These are phyloP conservation scores for Torymus tubicola DNA, from an alignment of 2,888 invertebrate species.

Conservation along the genomic window DNA sequence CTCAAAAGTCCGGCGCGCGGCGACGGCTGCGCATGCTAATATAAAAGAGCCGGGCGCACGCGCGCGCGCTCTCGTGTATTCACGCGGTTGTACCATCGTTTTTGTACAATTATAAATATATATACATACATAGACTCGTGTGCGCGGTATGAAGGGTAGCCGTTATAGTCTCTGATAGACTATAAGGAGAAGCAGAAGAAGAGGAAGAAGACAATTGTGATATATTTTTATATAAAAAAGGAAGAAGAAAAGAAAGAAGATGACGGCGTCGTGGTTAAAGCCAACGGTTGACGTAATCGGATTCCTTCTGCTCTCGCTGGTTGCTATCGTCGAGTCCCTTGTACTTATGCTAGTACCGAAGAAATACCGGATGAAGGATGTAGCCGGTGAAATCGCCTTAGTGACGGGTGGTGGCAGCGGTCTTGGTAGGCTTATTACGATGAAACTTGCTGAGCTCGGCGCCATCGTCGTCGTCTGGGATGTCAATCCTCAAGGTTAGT, in stretches of 20 bases:
- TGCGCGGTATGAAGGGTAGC: too few species aligned
- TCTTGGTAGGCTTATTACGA: slow-evolving; percentile 86
- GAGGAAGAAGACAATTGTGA: too few species aligned
- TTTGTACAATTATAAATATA: too few species aligned
- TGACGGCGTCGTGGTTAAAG: slow-evolving; percentile 77
- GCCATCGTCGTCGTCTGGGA: slow-evolving; percentile 93
- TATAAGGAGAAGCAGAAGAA: too few species aligned
- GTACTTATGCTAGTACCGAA: slow-evolving; percentile 78
- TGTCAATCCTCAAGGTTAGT: slow-evolving; percentile 87
- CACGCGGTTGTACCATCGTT: too few species aligned
- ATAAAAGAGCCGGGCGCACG: too few species aligned
- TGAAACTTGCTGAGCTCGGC: slow-evolving; percentile 86
- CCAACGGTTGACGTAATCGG: slow-evolving; percentile 79
- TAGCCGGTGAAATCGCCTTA: slow-evolving; percentile 87
- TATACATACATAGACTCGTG: too few species aligned
- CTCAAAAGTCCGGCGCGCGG: too few species aligned
- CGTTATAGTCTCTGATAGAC: too few species aligned
- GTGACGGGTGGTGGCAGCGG: slow-evolving; percentile 95
- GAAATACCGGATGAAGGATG: slow-evolving; percentile 82
- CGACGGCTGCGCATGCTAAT: too few species aligned
- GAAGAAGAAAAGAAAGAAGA: not conserved
- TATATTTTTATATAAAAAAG: too few species aligned
- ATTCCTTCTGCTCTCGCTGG: slow-evolving; percentile 78
- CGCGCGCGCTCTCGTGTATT: too few species aligned
- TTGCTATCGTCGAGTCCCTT: slow-evolving; percentile 79